phyloP scores from a whole-genome alignment of 2,888 invertebrate genomes.

The Chaitophorus viminalis region DNA sequence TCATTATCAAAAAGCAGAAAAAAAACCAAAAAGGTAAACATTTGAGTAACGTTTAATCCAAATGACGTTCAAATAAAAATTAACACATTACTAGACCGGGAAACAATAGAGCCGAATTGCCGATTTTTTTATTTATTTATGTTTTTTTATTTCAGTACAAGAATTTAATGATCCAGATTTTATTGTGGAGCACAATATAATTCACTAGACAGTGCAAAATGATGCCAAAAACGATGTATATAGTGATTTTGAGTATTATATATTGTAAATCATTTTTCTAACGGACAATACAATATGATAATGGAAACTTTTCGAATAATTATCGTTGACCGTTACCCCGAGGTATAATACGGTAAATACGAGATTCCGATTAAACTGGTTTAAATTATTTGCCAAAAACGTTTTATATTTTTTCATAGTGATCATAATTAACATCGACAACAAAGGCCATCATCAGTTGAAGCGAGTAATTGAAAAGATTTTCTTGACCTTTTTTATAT shows the following conservation, averaged over 20 bases:
- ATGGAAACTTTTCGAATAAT: constrained; percentile 1
- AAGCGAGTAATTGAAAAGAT: too few species aligned
- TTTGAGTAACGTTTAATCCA: not conserved
- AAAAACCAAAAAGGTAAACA: not conserved
- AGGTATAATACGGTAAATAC: not conserved
- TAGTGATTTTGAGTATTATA: constrained; percentile 6
- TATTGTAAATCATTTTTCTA: not conserved
- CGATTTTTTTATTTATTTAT: not conserved
- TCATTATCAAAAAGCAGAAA: not conserved
- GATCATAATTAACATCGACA: too few species aligned
- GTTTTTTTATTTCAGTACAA: not conserved
- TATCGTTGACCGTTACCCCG: not conserved
- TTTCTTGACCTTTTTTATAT: too few species aligned
- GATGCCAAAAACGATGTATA: not conserved
- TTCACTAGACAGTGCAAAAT: not conserved
- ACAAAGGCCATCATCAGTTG: too few species aligned
- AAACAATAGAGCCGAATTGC: constrained; percentile 24
- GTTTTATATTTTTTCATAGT: not conserved
- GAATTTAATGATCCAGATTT: constrained; percentile 28
- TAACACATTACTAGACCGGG: constrained; percentile 8
- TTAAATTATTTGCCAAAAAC: not conserved
- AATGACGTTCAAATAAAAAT: not conserved
- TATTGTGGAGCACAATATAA: not conserved
- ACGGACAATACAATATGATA: not conserved
- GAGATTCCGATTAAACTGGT: constrained; percentile 3